Percentiles rank a stretch among this genome's conserved stretches.
Conservation (phyloP, 2,888 invertebrate genomes). For the Luperina testacea region DNA sequence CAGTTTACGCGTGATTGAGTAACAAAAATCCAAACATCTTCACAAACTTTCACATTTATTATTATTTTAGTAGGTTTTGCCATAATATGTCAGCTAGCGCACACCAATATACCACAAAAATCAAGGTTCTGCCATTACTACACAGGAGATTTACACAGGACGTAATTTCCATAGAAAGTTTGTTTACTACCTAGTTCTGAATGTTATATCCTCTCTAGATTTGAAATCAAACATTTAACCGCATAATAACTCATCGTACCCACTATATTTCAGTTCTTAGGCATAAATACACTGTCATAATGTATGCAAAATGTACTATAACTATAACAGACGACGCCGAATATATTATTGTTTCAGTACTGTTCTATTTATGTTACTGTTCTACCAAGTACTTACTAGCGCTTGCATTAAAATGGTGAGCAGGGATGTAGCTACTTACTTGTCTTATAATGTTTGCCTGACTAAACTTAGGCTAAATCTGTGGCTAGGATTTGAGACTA, state of each 20-base stretch:
- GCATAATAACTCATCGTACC: not conserved
- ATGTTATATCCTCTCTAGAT: not conserved
- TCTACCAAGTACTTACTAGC: slow-evolving; percentile 27
- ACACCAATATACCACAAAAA: not conserved
- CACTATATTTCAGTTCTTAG: slow-evolving; percentile 12
- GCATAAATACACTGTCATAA: slow-evolving; percentile 36
- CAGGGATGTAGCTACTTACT: slow-evolving; percentile 3
- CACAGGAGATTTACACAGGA: not conserved
- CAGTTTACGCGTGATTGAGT: too few relatives aligned
- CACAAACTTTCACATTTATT: too few relatives aligned
- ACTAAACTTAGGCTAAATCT: not conserved
- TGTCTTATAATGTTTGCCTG: slow-evolving; percentile 3
- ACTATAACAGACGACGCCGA: slow-evolving; percentile 35
- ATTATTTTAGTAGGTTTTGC: too few relatives aligned
- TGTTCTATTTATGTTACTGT: slow-evolving; percentile 40
- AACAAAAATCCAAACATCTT: too few relatives aligned
- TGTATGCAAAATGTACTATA: slow-evolving; percentile 53
- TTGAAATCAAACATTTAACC: not conserved
- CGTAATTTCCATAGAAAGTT: not conserved
- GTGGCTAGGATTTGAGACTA: not conserved
- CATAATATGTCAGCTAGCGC: not conserved
- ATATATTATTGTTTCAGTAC: slow-evolving; percentile 54
- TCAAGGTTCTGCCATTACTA: too few relatives aligned
- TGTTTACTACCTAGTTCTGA: not conserved
- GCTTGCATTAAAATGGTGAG: slow-evolving; percentile 26